Evolutionary conservation across 2,888 invertebrate genomes (phyloP).

Genomic region (Slavum lentiscoides): DNA sequence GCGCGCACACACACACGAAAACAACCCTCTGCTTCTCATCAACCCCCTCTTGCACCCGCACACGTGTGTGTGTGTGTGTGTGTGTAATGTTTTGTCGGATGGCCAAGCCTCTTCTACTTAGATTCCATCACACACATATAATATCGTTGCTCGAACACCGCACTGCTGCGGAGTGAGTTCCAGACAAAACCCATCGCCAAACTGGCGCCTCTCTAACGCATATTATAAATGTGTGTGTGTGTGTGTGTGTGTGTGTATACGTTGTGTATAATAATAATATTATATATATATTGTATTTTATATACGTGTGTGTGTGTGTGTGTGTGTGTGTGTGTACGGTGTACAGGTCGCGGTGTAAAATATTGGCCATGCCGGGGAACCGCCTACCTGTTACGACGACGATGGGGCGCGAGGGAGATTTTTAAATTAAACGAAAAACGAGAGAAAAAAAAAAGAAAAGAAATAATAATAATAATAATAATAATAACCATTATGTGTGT

Average conservation of each 20-base stretch:
- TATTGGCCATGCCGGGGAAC: slow-evolving; percentile 45
- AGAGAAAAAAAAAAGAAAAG: slow-evolving; percentile 35
- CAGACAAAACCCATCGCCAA: slow-evolving; percentile 53
- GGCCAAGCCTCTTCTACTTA: slow-evolving; percentile 23
- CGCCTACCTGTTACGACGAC: slow-evolving; percentile 46
- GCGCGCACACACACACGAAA: too few species aligned
- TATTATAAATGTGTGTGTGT: slow-evolving; percentile 31
- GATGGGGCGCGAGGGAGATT: slow-evolving; percentile 19
- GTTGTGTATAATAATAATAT: not conserved
- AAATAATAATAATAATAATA: slow-evolving; percentile 27
- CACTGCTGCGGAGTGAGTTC: slow-evolving; percentile 10
- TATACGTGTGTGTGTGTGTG: not conserved
- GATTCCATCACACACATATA: slow-evolving; percentile 27
- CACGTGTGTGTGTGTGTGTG: not conserved
- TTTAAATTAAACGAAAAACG: slow-evolving; percentile 52
- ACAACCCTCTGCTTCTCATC: slow-evolving; percentile 39
- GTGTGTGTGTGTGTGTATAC: not conserved
- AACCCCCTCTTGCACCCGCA: not conserved
- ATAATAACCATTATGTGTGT: slow-evolving; percentile 41
- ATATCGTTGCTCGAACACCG: slow-evolving; percentile 22
- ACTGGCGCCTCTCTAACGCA: slow-evolving; percentile 48
- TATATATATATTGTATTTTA: slow-evolving; percentile 1
- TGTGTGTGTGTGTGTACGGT: not conserved
- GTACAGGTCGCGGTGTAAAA: slow-evolving; percentile 41
- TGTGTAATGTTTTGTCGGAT: slow-evolving; percentile 6